Base-by-base conservation (phyloP, 2,113 vertebrate species). In the Choloepus hoffmanni region DNA sequence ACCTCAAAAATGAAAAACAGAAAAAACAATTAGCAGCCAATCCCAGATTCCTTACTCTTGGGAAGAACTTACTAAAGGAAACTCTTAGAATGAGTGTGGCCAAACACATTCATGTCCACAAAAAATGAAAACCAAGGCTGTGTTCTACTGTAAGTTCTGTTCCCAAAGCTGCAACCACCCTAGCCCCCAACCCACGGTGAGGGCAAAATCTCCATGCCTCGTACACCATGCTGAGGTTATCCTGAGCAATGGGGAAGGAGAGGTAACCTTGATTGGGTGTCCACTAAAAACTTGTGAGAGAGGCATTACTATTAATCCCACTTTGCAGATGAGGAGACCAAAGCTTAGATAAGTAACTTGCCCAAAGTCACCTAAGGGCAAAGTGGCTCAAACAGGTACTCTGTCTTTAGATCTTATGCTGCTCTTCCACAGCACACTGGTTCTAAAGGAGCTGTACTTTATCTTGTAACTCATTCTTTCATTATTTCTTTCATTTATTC, bases 401-500 rank as follows among this genome's bases (percentile, higher is more conserved):
- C 67, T 40, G 53, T 50, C 36, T 36, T 89, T 2, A 26, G 18
- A 4, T 30, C 45, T 50, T 53, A 33, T 40, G n/a, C 7, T 83
- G 26, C 30, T 63, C 55, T 40, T 13, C 6, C 2, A 1, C 18
- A 4, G 6, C 12, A 28, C 4, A 1, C 3, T 23, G 43, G n/a
- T 62, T 85, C 45, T 33, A 45, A 60, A 48, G 23, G 21, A 30
- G 11, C 45, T 30, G 18, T 24, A 19, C 36, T 72, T 40, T 14
- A 43, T 15, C 10, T 43, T 78, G 5, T 1, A 63, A 48, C 4
- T 62, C 21, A 28, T 13, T 50, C 26, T 48, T 85, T 53, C n/a
- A 10, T 58, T 62, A 5, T 10, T 28, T 65, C 45, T 91, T 83
- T 43, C 14, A 2, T n/a, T 53, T 30, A 24, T 18, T 30, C 36